Evolutionary conservation across 2,113 vertebrate genomes (phyloP).

Genomic region (Ictidomys tridecemlineatus): DNA sequence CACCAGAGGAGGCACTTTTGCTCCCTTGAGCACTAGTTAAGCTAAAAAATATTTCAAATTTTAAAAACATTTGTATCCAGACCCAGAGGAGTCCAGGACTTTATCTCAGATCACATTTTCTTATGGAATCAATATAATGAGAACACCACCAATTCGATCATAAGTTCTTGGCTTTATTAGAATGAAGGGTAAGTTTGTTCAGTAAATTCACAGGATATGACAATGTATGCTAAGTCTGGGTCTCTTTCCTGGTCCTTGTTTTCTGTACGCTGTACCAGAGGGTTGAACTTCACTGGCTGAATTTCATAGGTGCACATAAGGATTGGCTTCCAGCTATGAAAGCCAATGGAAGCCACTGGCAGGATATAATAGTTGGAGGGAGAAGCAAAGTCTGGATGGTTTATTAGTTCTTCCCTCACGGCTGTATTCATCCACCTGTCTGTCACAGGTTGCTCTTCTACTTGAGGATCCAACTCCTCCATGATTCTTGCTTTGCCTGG

Average conservation of each 20-base stretch:
- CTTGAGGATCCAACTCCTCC: neutral
- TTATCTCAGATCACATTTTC: neutral
- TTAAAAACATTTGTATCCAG: neutral
- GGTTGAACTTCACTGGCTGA: neutral
- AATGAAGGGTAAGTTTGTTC: neutral
- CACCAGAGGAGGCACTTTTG: neutral
- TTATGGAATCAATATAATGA: neutral
- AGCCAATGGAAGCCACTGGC: neutral
- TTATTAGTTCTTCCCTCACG: neutral
- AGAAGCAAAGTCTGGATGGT: neutral
- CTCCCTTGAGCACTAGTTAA: neutral
- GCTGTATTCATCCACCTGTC: neutral
- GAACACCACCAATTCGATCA: neutral
- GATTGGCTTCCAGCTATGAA: neutral
- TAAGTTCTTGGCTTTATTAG: neutral
- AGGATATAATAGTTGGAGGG: neutral
- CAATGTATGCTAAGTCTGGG: neutral
- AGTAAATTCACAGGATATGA: neutral
- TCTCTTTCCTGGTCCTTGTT: neutral
- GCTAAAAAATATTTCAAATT: neutral
- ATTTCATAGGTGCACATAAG: neutral
- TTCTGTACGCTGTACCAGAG: fast-evolving
- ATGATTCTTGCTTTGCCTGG: neutral
- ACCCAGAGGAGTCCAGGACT: neutral
- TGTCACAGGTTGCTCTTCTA: neutral